phyloP scores from a whole-genome alignment of 2,888 invertebrate species.

The Lottia gigantea region DNA sequence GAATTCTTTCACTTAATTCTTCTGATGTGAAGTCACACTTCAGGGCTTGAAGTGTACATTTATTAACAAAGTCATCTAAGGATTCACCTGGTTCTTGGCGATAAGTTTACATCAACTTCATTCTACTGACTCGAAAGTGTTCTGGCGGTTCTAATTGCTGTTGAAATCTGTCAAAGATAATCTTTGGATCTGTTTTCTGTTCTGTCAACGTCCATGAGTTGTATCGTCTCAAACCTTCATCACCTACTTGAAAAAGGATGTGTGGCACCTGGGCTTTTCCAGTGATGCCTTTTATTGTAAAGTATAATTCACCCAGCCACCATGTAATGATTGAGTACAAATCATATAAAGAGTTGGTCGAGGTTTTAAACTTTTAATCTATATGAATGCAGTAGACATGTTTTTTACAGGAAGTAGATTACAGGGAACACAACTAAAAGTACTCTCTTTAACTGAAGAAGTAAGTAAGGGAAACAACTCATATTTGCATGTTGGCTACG shows the following conservation, averaged over 20 bases:
- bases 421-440: too few species aligned
- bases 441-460: too few species aligned
- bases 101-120: neutral
- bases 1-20: neutral
- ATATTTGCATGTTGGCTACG: too few species aligned
- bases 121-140: constrained; percentile 2
- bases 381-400: too few species aligned
- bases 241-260: neutral
- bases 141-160: neutral
- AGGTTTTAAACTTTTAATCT: too few species aligned
- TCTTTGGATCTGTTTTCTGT: neutral
- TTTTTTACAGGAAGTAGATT: too few species aligned
- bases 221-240: neutral
- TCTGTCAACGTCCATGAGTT: neutral
- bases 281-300: neutral
- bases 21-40: neutral
- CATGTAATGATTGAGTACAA: too few species aligned
- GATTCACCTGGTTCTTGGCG: neutral
- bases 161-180: neutral
- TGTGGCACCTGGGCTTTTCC: neutral
- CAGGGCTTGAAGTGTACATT: neutral
- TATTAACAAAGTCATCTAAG: neutral
- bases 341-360: too few species aligned
- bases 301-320: neutral
- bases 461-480: too few species aligned